Evolutionary conservation across 2,888 invertebrate species (phyloP).

Genomic region (Gastracanthus pulcherrimus): DNA sequence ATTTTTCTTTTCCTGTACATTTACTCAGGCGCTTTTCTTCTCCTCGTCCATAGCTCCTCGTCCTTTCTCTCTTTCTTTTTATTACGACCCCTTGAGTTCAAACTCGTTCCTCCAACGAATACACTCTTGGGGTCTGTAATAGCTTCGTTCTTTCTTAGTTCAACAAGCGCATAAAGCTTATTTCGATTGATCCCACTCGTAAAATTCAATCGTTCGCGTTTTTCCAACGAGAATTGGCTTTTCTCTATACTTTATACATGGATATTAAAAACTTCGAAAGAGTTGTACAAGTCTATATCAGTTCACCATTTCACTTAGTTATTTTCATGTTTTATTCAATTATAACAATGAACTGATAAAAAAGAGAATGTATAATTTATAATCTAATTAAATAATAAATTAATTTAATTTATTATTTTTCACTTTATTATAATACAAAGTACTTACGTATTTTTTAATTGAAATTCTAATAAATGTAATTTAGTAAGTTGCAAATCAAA

Average conservation of each 20-base stretch:
- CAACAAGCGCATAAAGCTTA: conserved; percentile 47
- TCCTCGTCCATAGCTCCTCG: neutral
- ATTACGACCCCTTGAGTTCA: conserved; percentile 11
- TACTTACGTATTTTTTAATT: no score
- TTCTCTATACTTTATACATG: neutral
- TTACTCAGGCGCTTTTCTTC: conserved; percentile 11
- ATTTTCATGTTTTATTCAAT: no score
- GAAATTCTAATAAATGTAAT: no score
- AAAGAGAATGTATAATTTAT: no score
- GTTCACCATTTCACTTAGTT: no score
- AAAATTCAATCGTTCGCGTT: conserved; percentile 34
- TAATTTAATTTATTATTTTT: no score
- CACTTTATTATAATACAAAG: no score
- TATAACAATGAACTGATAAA: no score
- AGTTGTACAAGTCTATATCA: no score
- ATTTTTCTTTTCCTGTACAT: conserved; percentile 30
- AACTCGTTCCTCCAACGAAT: conserved; percentile 36
- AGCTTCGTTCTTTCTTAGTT: conserved; percentile 39
- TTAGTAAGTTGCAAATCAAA: no score
- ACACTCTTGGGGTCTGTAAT: conserved; percentile 38
- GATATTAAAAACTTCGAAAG: neutral
- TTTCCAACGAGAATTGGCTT: neutral
- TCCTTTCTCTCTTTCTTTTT: conserved; percentile 15
- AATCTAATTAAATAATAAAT: no score
- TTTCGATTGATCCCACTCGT: conserved; percentile 48